Base-by-base conservation (phyloP, 2,888 invertebrate genomes). In the Agrotis clavis region DNA sequence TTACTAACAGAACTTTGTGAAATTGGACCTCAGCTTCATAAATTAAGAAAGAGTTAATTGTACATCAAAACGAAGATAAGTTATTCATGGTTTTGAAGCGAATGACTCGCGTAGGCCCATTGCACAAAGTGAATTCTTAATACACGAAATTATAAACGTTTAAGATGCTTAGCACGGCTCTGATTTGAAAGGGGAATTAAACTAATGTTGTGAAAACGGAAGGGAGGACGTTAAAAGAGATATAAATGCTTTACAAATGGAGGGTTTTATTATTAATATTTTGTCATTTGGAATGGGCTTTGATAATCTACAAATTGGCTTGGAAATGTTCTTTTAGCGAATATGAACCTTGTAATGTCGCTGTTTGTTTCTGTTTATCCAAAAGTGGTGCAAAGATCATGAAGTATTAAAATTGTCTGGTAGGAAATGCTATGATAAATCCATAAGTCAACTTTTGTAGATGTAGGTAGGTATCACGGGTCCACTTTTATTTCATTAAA, bases 91-190 rank as follows among this genome's bases (percentile, higher is more conserved):
- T 48, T 65, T 54, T 35, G 56, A 71, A 79, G 81, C 53, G 45
- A 81, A 79, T 75, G 68, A 65, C 77, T 74, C 45, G 41, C 67
- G 47, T 74, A 84, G 76, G 77, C 77, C 71, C 62, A 71, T 67
- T 84, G 83, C 81, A 84, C 81, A 87, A 87, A 87, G 86, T 79
- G 87, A 87, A 87, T 87, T 60, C 71, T 81, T 85, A 87, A 86
- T 86, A 80, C 67, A 16, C 30, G 67, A 74, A 74, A 79, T 83
- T 83, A 80, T 67, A 48, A 76, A 64, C 83, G 72, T 71, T 85
- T 83, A 83, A 78, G 78, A 69, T 70, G 66, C 65, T 74, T 54
- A 68, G 63, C 71, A 60, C 65, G 68, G 64, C n/a, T 54, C 61
- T 68, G 74, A 74, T 63, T 82, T 56, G 54, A 62, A 57, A 67